phyloP scores from a whole-genome alignment of 2,113 vertebrate genomes.

The Sinocyclocheilus maitianheensis region DNA sequence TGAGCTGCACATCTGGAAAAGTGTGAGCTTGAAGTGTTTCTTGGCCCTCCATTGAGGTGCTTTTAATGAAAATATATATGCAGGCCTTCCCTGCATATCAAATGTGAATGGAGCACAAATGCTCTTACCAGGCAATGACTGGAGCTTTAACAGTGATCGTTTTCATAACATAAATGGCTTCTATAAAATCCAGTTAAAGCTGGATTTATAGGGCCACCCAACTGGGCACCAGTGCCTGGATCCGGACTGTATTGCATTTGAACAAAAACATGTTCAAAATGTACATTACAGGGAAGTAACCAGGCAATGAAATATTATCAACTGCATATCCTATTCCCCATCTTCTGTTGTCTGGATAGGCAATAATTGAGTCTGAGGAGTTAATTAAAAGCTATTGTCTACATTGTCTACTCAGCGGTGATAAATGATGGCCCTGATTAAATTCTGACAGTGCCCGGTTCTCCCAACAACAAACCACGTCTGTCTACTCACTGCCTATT shows the following conservation, averaged over 20 bases:
- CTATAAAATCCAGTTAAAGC: conserved; percentile 30
- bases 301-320: conserved; percentile 20
- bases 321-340: not conserved
- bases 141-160: conserved; percentile 12
- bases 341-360: conserved; percentile 36
- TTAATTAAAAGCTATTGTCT: conserved; percentile 35
- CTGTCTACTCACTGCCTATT: not conserved
- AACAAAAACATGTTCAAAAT: conserved; percentile 28
- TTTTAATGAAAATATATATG: conserved; percentile 39
- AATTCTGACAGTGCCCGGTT: conserved; percentile 10
- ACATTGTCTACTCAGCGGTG: not conserved
- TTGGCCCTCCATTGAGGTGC: conserved; percentile 22
- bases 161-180: conserved; percentile 28
- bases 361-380: conserved; percentile 7
- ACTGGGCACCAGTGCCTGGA: not conserved
- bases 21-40: conserved; percentile 32
- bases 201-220: conserved; percentile 40
- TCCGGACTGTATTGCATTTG: conserved; percentile 7
- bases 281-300: conserved; percentile 19
- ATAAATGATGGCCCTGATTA: conserved; percentile 36
- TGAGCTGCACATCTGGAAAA: conserved; percentile 44
- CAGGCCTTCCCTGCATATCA: not conserved
- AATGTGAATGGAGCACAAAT: conserved; percentile 22
- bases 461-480: not conserved
- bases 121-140: conserved; percentile 15